A percentile compares a stretch with the other conserved stretches of the same genome.
phyloP scores from a whole-genome alignment of 2,797 vertebrate genomes.

The Trachurus trachurus region DNA sequence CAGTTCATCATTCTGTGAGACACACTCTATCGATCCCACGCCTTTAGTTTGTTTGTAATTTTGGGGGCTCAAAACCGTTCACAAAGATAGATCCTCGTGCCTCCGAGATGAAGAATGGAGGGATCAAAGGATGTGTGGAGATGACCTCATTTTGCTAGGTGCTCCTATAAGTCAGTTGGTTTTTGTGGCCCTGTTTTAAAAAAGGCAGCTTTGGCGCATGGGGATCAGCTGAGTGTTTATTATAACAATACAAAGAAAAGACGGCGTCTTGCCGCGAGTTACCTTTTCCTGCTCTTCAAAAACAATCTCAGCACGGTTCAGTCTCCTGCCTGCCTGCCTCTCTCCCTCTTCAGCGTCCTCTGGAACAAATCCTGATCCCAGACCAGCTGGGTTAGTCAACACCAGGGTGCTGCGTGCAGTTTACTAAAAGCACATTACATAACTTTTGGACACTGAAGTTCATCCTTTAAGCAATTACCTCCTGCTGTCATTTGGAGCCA shows the following conservation, averaged over 20 bases:
- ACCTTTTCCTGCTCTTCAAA: background rate
- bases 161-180: conserved; percentile 36
- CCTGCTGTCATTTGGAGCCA: conserved; percentile 21
- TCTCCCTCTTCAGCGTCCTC: background rate
- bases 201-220: background rate
- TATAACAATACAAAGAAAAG: background rate
- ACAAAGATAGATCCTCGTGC: conserved; percentile 82
- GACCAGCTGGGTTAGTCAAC: background rate
- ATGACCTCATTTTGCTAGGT: conserved; percentile 74
- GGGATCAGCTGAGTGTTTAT: background rate
- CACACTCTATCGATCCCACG: conserved; percentile 82
- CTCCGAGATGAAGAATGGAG: conserved; percentile 70
- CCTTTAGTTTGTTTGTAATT: conserved; percentile 89
- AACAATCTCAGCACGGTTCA: background rate
- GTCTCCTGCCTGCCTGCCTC: no score
- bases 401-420: background rate
- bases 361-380: no score
- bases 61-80: conserved; percentile 83
- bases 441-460: conserved; percentile 24
- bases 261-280: background rate
- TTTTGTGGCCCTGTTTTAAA: conserved; percentile 49
- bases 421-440: conserved; percentile 17
- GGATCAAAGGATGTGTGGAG: conserved; percentile 74
- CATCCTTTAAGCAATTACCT: conserved; percentile 25
- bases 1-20: conserved; percentile 89